phyloP scores from a whole-genome alignment of 2,797 vertebrate genomes.

The Crax fasciolata region DNA sequence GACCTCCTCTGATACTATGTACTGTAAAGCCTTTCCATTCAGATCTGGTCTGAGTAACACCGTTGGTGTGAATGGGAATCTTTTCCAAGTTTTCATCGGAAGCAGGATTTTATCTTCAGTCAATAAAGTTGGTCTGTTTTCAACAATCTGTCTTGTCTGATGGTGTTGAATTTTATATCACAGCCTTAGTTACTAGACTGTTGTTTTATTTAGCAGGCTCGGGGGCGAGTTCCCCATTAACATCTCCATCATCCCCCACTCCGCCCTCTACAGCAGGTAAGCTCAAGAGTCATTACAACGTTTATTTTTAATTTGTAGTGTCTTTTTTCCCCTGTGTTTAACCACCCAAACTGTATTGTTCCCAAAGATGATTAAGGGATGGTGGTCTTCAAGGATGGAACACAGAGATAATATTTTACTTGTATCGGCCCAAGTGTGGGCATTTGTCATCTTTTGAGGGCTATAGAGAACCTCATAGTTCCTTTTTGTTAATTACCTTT shows the following conservation, averaged over 20 bases:
- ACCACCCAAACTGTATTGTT: background rate
- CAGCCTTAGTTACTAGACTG: conserved; percentile 48
- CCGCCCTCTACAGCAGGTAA: conserved; percentile 89
- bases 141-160: background rate
- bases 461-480: background rate
- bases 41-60: background rate
- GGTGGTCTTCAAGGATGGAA: background rate
- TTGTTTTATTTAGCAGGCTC: conserved; percentile 89
- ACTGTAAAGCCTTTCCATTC: background rate
- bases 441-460: background rate
- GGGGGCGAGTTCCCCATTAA: conserved; percentile 93
- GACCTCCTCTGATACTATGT: background rate
- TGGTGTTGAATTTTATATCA: background rate
- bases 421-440: background rate
- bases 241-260: conserved; percentile 95
- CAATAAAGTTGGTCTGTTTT: background rate
- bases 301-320: background rate
- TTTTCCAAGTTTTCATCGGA: background rate
- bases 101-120: background rate
- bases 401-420: background rate
- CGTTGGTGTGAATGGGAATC: background rate
- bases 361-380: background rate
- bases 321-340: background rate
- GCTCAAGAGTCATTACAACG: conserved; percentile 28
- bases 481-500: background rate